A percentile compares a stretch with the other conserved stretches of the same genome.
Evolutionary conservation across 2,888 invertebrate species (phyloP).

Genomic region (Ophioninae sp.): DNA sequence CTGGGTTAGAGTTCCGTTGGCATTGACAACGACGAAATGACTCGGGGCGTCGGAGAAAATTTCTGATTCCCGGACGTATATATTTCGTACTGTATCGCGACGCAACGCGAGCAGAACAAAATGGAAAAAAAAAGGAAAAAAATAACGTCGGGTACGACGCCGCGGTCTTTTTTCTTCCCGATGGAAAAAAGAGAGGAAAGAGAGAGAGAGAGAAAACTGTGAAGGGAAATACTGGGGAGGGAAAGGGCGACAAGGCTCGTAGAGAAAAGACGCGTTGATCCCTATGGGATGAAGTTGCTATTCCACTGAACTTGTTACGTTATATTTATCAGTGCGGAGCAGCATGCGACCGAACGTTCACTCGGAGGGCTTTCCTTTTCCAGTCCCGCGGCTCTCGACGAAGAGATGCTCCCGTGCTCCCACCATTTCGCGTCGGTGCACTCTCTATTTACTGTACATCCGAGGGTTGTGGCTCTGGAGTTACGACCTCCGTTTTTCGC

Average conservation of each 20-base stretch:
- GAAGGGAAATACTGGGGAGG: conserved; percentile 40
- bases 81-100: conserved; percentile 44
- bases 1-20: conserved; percentile 45
- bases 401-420: conserved; percentile 50
- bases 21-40: conserved; percentile 40
- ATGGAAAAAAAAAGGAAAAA: conserved; percentile 34
- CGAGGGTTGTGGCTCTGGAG: conserved; percentile 21
- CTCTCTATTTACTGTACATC: conserved; percentile 41
- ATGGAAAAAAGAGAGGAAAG: conserved; percentile 23
- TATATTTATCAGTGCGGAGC: conserved; percentile 80
- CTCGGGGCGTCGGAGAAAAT: conserved; percentile 34
- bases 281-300: conserved; percentile 80
- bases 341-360: conserved; percentile 70
- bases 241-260: conserved; percentile 50
- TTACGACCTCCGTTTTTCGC: conserved; percentile 4
- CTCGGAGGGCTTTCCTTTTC: conserved; percentile 68
- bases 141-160: not conserved
- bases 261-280: conserved; percentile 78
- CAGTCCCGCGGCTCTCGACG: conserved; percentile 68
- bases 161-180: too few relatives aligned
- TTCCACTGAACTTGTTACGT: conserved; percentile 81
- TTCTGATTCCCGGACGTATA: conserved; percentile 36
- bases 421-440: conserved; percentile 46
- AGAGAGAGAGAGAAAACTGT: conserved; percentile 46
- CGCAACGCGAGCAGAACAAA: conserved; percentile 20